Percentiles rank a stretch among this genome's conserved stretches.
Conservation (phyloP, 2,888 invertebrate species). For the Thereva unica region DNA sequence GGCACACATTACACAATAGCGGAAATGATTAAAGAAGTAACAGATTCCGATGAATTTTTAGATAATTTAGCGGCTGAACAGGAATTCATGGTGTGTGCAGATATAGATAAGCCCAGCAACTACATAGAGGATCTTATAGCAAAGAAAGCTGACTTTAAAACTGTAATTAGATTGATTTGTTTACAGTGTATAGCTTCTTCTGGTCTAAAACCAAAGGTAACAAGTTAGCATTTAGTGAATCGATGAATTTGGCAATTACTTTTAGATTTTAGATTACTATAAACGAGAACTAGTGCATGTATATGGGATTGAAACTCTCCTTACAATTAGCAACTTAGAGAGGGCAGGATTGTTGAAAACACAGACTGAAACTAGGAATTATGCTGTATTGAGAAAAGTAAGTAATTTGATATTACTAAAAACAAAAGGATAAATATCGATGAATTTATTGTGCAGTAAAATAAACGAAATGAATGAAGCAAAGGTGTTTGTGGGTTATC, state of each 20-base stretch:
- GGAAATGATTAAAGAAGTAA: conserved; percentile 85
- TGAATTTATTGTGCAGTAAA: too few species aligned
- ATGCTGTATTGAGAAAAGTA: conserved; percentile 76
- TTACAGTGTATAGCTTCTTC: conserved; percentile 91
- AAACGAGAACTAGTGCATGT: conserved; percentile 77
- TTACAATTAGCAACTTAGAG: conserved; percentile 84
- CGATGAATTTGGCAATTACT: neutral
- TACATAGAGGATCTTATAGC: conserved; percentile 93
- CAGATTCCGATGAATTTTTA: conserved; percentile 74
- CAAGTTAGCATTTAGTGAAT: conserved; percentile 42
- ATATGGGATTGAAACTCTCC: conserved; percentile 83
- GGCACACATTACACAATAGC: conserved; percentile 90
- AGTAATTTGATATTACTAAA: neutral
- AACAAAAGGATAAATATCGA: neutral
- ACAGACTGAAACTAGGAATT: conserved; percentile 74
- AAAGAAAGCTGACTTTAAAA: conserved; percentile 77
- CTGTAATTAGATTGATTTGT: conserved; percentile 86
- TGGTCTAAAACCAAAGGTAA: conserved; percentile 87
- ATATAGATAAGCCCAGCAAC: conserved; percentile 84
- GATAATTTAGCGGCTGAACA: conserved; percentile 84
- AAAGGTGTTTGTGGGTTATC: too few species aligned
- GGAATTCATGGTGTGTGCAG: conserved; percentile 88
- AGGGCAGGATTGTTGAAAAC: conserved; percentile 78
- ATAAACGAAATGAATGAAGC: too few species aligned
- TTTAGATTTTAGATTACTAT: conserved; percentile 64